Evolutionary conservation across 2,797 vertebrate genomes (phyloP).

Genomic region (Channallabes apus): DNA sequence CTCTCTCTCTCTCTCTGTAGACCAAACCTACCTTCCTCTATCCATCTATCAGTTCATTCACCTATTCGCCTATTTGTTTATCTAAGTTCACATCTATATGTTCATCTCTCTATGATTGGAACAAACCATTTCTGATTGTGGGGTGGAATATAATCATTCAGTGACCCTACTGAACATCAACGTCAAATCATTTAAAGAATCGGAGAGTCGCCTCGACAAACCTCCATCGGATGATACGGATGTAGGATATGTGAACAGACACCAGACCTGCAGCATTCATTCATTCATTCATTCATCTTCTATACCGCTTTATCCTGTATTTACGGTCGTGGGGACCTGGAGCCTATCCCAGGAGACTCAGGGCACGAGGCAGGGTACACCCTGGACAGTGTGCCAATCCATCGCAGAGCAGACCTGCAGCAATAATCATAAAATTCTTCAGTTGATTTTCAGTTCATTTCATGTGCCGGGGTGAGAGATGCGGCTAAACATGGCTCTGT

Average conservation of each 20-base stretch:
- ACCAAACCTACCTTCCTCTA: background rate
- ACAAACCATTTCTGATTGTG: background rate
- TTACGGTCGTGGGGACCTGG: too few species aligned
- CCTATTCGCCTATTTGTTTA: too few species aligned
- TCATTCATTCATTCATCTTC: too few species aligned
- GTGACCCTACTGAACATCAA: background rate
- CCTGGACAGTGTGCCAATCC: too few species aligned
- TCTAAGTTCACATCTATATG: background rate
- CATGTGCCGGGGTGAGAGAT: background rate
- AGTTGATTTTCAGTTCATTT: slow-evolving; percentile 8
- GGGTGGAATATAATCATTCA: background rate
- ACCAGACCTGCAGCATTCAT: too few species aligned
- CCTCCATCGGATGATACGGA: background rate
- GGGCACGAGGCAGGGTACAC: too few species aligned
- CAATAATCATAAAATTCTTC: slow-evolving; percentile 10
- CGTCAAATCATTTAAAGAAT: background rate
- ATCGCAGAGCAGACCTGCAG: slow-evolving; percentile 24
- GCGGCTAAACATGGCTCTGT: slow-evolving; percentile 10
- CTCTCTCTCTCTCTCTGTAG: background rate
- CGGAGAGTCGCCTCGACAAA: background rate
- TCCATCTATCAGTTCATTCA: background rate
- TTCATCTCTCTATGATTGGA: background rate
- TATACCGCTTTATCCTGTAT: too few species aligned
- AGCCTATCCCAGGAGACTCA: too few species aligned
- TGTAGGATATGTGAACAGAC: background rate